Conservation (phyloP, 2,888 invertebrate species). For the Tetragonula carbonaria region DNA sequence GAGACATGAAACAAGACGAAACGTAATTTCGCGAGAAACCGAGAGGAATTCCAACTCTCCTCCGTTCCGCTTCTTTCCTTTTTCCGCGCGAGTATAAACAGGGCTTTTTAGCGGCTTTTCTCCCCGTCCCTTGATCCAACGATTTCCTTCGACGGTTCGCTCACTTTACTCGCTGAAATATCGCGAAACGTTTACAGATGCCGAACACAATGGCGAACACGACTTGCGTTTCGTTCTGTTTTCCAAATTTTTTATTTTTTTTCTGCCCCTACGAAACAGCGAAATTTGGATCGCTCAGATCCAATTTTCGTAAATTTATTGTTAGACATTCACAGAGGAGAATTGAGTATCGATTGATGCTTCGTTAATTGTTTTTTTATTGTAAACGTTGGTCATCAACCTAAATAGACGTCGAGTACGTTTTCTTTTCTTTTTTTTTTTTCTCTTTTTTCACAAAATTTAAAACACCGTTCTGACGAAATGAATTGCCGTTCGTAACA, state of each 20-base stretch:
- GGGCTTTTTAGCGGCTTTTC: slow-evolving; percentile 6
- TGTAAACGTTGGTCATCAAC: no score
- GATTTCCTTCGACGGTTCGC: neutral
- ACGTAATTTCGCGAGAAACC: slow-evolving; percentile 24
- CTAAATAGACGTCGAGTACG: no score
- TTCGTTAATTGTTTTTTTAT: no score
- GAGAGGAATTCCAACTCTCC: slow-evolving; percentile 16
- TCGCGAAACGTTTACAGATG: slow-evolving; percentile 3
- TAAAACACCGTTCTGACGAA: no score
- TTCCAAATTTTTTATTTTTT: neutral
- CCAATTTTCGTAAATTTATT: neutral
- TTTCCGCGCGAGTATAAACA: neutral
- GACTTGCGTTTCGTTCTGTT: neutral
- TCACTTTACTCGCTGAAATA: neutral
- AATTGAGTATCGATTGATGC: no score
- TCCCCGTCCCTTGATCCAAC: neutral
- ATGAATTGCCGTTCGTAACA: no score
- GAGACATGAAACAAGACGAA: slow-evolving; percentile 20
- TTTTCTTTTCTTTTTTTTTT: no score
- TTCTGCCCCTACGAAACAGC: neutral
- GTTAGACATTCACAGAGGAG: no score
- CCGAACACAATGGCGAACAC: slow-evolving; percentile 12
- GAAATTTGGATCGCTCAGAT: neutral
- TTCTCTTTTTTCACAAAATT: no score
- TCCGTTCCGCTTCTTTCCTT: neutral